Conservation (phyloP, 2,888 invertebrate species). For the Diploptera punctata region DNA sequence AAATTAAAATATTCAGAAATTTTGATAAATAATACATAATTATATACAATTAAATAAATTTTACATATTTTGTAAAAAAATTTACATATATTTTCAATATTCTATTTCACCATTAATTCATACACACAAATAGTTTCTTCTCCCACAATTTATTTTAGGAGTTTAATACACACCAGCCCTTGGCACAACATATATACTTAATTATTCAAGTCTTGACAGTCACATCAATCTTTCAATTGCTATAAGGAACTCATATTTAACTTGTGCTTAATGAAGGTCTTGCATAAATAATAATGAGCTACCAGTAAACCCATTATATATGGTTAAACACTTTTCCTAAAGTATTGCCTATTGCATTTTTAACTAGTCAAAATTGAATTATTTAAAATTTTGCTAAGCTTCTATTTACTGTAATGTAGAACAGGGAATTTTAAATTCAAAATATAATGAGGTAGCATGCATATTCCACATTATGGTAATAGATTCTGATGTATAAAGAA, state of each 20-base stretch:
- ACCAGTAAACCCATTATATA: constrained; percentile 3
- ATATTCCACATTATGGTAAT: too few species aligned
- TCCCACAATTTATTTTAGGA: too few species aligned
- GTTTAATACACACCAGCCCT: not conserved
- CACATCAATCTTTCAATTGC: constrained; percentile 13
- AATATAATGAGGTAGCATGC: too few species aligned
- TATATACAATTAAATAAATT: constrained; percentile 11
- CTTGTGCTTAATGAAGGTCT: not conserved
- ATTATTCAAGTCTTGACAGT: not conserved
- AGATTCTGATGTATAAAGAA: too few species aligned
- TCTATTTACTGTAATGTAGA: too few species aligned
- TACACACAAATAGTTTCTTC: not conserved
- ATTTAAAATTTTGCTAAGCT: too few species aligned
- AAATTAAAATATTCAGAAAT: not conserved
- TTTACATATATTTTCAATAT: constrained; percentile 1
- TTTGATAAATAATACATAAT: constrained; percentile 13
- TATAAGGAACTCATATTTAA: constrained; percentile 17
- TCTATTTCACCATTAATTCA: constrained; percentile 1
- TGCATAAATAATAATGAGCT: constrained; percentile 16
- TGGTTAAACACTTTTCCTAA: not conserved
- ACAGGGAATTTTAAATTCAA: too few species aligned
- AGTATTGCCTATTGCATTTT: not conserved
- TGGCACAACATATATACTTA: not conserved
- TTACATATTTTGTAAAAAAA: not conserved
- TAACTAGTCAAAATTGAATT: too few species aligned